phyloP scores from a whole-genome alignment of 2,113 vertebrate genomes.

The Anseranas semipalmata region DNA sequence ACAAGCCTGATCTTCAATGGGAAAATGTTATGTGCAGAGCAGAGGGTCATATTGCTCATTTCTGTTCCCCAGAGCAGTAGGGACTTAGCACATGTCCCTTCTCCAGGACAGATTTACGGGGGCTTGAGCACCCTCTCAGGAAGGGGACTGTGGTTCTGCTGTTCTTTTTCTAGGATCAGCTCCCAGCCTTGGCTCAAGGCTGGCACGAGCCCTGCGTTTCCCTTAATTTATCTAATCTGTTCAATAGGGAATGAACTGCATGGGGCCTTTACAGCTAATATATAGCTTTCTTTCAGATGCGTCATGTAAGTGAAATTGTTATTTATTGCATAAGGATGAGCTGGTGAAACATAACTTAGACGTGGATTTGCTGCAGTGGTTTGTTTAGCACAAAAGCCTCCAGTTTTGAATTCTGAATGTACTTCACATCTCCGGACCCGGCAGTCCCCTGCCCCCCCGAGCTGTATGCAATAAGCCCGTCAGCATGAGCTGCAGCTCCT shows the following conservation, averaged over 20 bases:
- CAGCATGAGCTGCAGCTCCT: neutral
- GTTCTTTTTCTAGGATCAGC: neutral
- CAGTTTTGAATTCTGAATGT: neutral
- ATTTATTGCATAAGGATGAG: neutral
- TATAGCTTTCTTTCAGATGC: neutral
- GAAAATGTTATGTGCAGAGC: neutral
- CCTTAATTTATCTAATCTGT: neutral
- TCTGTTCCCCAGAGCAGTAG: neutral
- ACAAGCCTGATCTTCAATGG: neutral
- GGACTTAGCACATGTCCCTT: neutral
- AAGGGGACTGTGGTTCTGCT: neutral
- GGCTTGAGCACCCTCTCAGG: neutral
- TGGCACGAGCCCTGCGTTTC: neutral
- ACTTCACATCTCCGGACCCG: neutral
- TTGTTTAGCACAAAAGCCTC: neutral
- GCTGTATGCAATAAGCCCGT: neutral
- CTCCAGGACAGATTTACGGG: accelerated
- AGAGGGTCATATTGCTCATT: neutral
- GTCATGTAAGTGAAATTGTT: no score
- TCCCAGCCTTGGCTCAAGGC: neutral
- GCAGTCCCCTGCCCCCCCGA: neutral
- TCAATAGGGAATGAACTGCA: neutral
- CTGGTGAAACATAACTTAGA: neutral
- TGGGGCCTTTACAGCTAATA: no score
- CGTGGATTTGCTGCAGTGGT: neutral